A percentile compares a stretch with the other conserved stretches of the same genome.
phyloP scores from a whole-genome alignment of 2,797 vertebrate genomes.

The Pempheris klunzingeri region DNA sequence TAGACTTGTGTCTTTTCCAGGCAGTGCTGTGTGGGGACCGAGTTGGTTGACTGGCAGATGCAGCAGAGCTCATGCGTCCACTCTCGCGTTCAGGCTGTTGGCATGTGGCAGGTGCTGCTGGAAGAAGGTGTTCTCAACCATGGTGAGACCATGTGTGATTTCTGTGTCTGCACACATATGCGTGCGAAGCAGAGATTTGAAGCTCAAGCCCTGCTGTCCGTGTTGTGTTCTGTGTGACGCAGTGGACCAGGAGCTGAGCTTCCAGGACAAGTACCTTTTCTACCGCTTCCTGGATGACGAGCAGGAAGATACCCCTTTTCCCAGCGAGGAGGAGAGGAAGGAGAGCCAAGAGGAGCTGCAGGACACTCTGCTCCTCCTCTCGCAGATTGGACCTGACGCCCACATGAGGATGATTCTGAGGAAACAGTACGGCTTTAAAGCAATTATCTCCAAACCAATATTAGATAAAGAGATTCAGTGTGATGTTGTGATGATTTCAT shows the following conservation, averaged over 20 bases:
- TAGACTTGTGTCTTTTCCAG: constrained; percentile 74
- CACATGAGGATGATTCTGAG: constrained; percentile 98
- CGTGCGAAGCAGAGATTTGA: neutral
- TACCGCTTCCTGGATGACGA: constrained; percentile 99
- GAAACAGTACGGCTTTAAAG: constrained; percentile 88
- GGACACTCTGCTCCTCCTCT: constrained; percentile 94
- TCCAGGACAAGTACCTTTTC: constrained; percentile 99
- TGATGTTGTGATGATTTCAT: constrained; percentile 9
- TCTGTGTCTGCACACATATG: constrained; percentile 9
- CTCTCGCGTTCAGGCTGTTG: constrained; percentile 94
- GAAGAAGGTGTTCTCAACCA: constrained; percentile 98
- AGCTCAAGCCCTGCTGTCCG: neutral
- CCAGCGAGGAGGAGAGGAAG: constrained; percentile 92
- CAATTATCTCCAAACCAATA: constrained; percentile 15
- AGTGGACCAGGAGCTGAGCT: constrained; percentile 96
- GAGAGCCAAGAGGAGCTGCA: constrained; percentile 96
- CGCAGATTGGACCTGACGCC: constrained; percentile 96
- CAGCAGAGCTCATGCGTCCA: constrained; percentile 95
- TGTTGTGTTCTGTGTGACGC: constrained; percentile 35
- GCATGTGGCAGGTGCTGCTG: constrained; percentile 98
- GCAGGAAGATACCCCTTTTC: constrained; percentile 88
- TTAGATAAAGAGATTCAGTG: constrained; percentile 15
- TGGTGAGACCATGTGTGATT: constrained; percentile 84
- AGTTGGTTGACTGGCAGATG: constrained; percentile 97
- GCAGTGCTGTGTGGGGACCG: constrained; percentile 96